These are phyloP conservation scores for Platerodrilus igneus DNA, from an alignment of 2,888 invertebrate species.

Conservation along the genomic window DNA sequence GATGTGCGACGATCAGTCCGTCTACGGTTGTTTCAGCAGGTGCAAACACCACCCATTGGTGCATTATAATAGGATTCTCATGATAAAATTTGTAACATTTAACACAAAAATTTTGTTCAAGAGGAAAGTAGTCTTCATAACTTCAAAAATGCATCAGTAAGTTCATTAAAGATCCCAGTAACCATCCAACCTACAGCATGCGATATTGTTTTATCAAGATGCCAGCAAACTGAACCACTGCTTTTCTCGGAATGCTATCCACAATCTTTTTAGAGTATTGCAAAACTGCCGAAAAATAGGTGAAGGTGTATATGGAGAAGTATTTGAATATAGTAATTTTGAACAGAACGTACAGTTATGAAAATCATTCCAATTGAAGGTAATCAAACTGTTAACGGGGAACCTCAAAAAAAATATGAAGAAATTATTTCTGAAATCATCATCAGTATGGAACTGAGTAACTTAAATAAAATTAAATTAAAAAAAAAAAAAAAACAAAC, in stretches of 20 bases:
- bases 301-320: conserved; percentile 95
- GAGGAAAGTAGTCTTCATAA: no score
- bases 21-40: no score
- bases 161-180: no score
- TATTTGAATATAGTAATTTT: conserved; percentile 65
- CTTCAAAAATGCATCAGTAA: no score
- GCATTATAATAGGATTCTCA: no score
- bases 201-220: conserved; percentile 58
- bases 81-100: no score
- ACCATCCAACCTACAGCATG: no score
- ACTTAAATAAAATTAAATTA: no score
- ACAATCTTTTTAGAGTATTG: conserved; percentile 54
- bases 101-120: no score
- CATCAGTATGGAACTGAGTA: conserved; percentile 79
- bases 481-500: no score
- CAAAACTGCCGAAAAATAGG: conserved; percentile 81
- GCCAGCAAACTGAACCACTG: conserved; percentile 60
- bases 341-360: conserved; percentile 61
- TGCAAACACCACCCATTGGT: no score
- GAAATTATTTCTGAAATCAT: conserved; percentile 89
- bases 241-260: conserved; percentile 65
- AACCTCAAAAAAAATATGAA: conserved; percentile 78
- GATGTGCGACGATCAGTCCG: no score
- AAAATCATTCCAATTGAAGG: conserved; percentile 93
- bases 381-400: conserved; percentile 75